Evolutionary conservation across 2,888 invertebrate genomes (phyloP), one percentile per base, ranked within the genome.

Genomic region (Drepanosiphum platanoidis): DNA sequence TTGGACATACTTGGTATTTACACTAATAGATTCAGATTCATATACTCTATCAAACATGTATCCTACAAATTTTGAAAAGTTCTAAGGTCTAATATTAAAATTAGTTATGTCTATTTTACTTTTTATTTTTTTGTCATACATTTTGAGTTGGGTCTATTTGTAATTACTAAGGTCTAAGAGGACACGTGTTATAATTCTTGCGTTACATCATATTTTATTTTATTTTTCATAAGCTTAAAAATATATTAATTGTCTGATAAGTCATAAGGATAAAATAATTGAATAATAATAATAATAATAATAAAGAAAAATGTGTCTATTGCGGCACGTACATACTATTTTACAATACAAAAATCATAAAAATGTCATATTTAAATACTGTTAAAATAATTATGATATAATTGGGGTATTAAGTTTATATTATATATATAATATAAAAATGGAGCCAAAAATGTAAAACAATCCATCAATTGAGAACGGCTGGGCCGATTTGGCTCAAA

Each of bases 221-320:
- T 61, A 61, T 61, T 61, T 61, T 61, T 61, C 61, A 13, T 66
- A 66, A 66, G 66, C 66, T 66, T 66, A 66, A 66, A 66, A 66
- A 66, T 66, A 66, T 66, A 66, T 66, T 15, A 66, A 66, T 66
- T 66, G 27, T 61, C 7, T 18, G 61, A 61, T 66, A 66, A 66
- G 15, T 66, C 66, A 66, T 66, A 66, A 66, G 66, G 7, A 66
- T 13, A 66, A 66, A 66, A 27, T 66, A 66, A 66, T 66, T 66
- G 27, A 61, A 61, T 61, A 66, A 15, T 66, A 11, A 30, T 27
- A 66, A 13, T 66, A 66, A 9, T 66, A 1, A 13, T 66, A 66
- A 32, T 61, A 61, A 32, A 66, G 7, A 66, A 66, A 66, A 30
- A n/a, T 66, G 27, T 66, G 27, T 66, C 66, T 66, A 66, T 66